phyloP scores from a whole-genome alignment of 2,113 vertebrate species.

The Sarotherodon lohbergeri region DNA sequence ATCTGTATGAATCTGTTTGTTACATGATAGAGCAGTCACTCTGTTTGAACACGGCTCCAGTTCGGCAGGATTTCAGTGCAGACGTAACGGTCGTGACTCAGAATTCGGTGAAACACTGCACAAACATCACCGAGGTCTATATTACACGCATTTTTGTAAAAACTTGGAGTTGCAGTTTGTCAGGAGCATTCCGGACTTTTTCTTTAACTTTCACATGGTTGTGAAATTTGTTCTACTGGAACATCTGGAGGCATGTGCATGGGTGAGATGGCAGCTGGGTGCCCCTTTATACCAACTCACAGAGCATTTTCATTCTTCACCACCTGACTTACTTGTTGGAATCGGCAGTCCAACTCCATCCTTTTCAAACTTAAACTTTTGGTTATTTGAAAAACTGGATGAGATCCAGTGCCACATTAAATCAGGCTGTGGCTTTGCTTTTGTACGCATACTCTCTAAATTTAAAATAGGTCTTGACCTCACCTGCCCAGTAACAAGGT shows the following conservation, averaged over 20 bases:
- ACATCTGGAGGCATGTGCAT: not conserved
- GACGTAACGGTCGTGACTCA: not conserved
- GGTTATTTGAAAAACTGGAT: too few species aligned
- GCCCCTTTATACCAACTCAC: not conserved
- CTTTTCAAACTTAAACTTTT: not conserved
- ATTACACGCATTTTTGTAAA: not conserved
- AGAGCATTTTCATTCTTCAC: not conserved
- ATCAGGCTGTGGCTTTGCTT: not conserved
- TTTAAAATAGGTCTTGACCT: not conserved
- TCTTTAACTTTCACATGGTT: not conserved
- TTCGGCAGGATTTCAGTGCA: not conserved
- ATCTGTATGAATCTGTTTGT: not conserved
- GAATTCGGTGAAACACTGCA: not conserved
- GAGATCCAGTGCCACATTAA: not conserved
- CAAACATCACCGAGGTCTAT: not conserved
- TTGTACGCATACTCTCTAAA: not conserved
- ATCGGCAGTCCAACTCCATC: not conserved
- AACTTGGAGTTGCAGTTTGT: not conserved
- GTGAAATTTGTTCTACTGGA: not conserved
- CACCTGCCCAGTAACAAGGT: not conserved
- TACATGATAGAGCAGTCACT: not conserved
- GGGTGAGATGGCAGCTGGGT: not conserved
- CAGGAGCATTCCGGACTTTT: not conserved
- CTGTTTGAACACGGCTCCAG: not conserved
- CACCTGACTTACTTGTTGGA: rapidly evolving